Evolutionary conservation across 2,797 vertebrate species (phyloP), one percentile per base, ranked within the genome.

Genomic region (Poeciliopsis infans): DNA sequence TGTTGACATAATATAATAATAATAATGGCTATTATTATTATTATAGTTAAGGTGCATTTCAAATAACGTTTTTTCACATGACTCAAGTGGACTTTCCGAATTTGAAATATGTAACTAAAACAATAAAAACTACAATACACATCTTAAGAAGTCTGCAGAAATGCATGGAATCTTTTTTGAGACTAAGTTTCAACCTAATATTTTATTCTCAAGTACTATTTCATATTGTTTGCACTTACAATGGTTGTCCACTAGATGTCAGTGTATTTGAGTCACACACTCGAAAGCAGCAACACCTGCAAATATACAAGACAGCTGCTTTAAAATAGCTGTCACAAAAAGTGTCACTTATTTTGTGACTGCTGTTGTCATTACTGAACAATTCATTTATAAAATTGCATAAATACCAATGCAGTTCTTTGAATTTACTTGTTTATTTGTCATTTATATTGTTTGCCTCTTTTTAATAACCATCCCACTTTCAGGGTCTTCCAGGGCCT

Each of bases 401-500:
- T 79, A 25, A 39, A 28, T 1, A 18, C 0, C 23, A 64, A 7
- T 28, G 2, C 15, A 53, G 0, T 51, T 13, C 2, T 6, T 74
- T 68, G 28, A 20, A 59, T 49, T 66, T 66, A 1, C 31, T 46
- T 20, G 82, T 74, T n/a, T 53, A 53, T 25, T 53, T 57, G 23
- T 25, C 4, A 59, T 59, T 59, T 31, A 55, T 72, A n/a, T 46
- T 72, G 33, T 69, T 72, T 75, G 43, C 36, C 39, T 45, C 23
- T 61, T 43, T 51, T 69, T 78, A 31, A 46, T 53, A 72, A 0
- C 39, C 23, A 70, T 31, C 12, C 10, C 8, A 3, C 74, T 76
- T 15, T 75, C 87, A 99, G 98, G 98, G 98, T 83, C 91, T 91
- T 0, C 97, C 97, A 2, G 98, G 98, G 71, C 83, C 86, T 4